Percentiles rank a stretch among this genome's conserved stretches.
Conservation (phyloP, 2,888 invertebrate genomes). For the Chymomyza fuscimana region DNA sequence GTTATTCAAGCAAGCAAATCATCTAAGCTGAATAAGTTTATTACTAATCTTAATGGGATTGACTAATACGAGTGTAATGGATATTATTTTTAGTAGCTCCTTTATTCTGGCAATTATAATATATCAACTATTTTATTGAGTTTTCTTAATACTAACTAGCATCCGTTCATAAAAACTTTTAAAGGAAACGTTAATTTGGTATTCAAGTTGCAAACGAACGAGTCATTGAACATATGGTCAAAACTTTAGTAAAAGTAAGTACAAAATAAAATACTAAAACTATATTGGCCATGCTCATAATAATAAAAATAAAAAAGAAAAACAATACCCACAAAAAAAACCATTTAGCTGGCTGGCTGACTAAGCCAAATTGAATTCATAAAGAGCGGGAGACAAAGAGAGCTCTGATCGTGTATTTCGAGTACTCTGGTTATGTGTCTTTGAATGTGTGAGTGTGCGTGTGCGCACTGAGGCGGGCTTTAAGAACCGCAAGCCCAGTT, state of each 20-base stretch:
- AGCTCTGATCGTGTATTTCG: not conserved
- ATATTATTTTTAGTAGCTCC: too few relatives aligned
- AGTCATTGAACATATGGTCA: slow-evolving; percentile 15
- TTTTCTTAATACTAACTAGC: too few relatives aligned
- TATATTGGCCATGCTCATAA: slow-evolving; percentile 44
- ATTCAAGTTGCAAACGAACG: not conserved
- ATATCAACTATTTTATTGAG: too few relatives aligned
- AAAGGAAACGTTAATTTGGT: slow-evolving; percentile 64
- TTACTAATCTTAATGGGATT: too few relatives aligned
- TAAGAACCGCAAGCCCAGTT: slow-evolving; percentile 55
- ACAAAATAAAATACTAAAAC: slow-evolving; percentile 51
- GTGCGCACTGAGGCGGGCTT: slow-evolving; percentile 50
- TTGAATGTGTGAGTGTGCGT: not conserved
- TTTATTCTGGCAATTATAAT: too few relatives aligned
- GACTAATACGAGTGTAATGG: too few relatives aligned
- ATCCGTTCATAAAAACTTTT: slow-evolving; percentile 42
- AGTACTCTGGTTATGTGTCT: not conserved
- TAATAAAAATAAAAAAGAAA: slow-evolving; percentile 23
- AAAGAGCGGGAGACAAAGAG: slow-evolving; percentile 3
- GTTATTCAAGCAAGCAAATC: not conserved
- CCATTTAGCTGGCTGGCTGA: slow-evolving; percentile 12
- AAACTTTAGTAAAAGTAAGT: slow-evolving; percentile 34
- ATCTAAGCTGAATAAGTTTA: not conserved
- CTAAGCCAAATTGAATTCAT: slow-evolving; percentile 46
- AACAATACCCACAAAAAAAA: slow-evolving; percentile 20